Percentiles rank a stretch among this genome's conserved stretches.
These are phyloP conservation scores for Siderastrea siderea DNA, from an alignment of 92 coral and sea anemone genomes.

Conservation along the genomic window DNA sequence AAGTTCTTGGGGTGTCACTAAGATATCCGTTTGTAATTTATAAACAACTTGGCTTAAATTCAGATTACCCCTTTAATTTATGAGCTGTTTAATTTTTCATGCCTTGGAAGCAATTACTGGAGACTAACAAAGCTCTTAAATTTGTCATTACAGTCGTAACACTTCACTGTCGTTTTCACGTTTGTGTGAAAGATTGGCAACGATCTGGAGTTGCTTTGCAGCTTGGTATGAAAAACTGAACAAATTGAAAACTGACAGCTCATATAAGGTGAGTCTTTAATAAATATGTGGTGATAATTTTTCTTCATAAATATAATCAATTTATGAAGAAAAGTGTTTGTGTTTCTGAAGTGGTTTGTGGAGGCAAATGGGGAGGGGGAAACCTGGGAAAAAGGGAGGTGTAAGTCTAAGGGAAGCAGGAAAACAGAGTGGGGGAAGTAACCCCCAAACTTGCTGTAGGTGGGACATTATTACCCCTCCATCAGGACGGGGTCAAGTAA, in stretches of 20 bases:
- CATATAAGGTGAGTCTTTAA: conserved; percentile 61
- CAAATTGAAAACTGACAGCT: conserved; percentile 63
- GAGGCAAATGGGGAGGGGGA: no score
- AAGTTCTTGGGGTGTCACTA: neutral
- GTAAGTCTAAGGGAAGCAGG: no score
- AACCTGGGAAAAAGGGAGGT: no score
- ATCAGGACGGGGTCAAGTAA: no score
- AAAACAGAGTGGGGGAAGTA: no score
- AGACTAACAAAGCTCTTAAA: no score
- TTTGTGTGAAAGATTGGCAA: conserved; percentile 79
- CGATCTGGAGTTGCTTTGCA: conserved; percentile 63
- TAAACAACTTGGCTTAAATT: neutral
- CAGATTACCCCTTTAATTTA: neutral
- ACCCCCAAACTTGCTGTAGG: no score
- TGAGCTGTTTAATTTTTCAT: no score
- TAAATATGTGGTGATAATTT: neutral
- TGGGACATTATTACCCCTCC: no score
- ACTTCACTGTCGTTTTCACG: conserved; percentile 71
- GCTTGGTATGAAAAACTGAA: conserved; percentile 53
- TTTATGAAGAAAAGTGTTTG: no score
- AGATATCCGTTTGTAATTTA: neutral
- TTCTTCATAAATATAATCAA: neutral
- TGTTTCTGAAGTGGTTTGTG: no score
- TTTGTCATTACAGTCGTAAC: conserved; percentile 63
- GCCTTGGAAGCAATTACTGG: no score